Percentiles rank a stretch among this genome's conserved stretches.
phyloP scores from a whole-genome alignment of 2,797 vertebrate genomes.

The Selene dorsalis region DNA sequence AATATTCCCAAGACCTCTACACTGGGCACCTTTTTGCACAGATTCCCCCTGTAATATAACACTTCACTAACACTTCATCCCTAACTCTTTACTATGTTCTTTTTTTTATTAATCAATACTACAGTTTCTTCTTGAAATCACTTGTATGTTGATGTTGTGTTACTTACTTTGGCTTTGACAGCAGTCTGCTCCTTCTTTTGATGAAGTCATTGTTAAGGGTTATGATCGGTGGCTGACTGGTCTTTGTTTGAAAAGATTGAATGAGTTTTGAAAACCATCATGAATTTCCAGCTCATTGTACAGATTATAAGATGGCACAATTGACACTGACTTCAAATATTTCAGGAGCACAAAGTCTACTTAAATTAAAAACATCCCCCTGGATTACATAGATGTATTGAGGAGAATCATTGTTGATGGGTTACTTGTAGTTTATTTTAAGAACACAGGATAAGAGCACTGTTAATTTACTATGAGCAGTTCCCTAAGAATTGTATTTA shows the following conservation, averaged over 20 bases:
- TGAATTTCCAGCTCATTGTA: slow-evolving; percentile 6
- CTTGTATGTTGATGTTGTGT: not conserved
- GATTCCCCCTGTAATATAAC: not conserved
- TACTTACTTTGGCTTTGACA: not conserved
- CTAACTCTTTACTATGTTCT: not conserved
- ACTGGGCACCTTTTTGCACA: not conserved
- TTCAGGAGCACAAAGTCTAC: not conserved
- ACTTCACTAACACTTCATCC: too few relatives aligned
- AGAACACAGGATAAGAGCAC: not conserved
- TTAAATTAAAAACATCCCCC: not conserved
- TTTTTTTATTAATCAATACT: too few relatives aligned
- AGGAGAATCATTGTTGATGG: not conserved
- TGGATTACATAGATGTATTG: not conserved
- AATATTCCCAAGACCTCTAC: not conserved
- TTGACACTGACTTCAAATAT: slow-evolving; percentile 6
- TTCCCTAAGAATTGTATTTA: not conserved
- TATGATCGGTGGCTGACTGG: slow-evolving; percentile 26
- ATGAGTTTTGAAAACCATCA: not conserved
- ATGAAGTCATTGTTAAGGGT: slow-evolving; percentile 62
- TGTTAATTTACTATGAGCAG: not conserved
- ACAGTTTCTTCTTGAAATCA: not conserved
- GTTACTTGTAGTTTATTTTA: not conserved
- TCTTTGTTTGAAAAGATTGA: slow-evolving; percentile 44
- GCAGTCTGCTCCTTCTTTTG: slow-evolving; percentile 14
- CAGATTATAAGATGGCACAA: not conserved